Evolutionary conservation across 2,888 invertebrate species (phyloP).

Genomic region (Pediacus dermestoides): DNA sequence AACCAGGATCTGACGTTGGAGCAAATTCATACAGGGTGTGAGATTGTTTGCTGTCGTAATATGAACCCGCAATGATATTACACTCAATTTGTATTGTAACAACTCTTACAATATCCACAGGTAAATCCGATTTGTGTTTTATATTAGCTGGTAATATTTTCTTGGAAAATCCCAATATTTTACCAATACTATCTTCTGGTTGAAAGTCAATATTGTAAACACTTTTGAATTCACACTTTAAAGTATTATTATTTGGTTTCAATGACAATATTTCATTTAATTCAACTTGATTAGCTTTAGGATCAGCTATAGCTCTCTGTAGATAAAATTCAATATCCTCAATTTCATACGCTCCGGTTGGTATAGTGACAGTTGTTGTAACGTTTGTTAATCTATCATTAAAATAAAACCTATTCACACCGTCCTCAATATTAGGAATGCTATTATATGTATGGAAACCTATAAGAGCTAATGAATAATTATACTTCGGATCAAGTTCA

Average conservation of each 20-base stretch:
- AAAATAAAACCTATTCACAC: conserved; percentile 14
- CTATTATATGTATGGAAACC: conserved; percentile 15
- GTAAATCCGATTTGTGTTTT: conserved; percentile 4
- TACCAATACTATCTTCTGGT: conserved; percentile 1
- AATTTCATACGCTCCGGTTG: conserved; percentile 9
- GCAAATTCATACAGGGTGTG: conserved; percentile 2
- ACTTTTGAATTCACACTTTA: conserved; percentile 1
- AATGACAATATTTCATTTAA: conserved; percentile 3
- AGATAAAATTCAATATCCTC: conserved; percentile 6
- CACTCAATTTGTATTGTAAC: conserved; percentile 1
- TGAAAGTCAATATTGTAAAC: conserved; percentile 1
- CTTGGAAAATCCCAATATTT: neutral
- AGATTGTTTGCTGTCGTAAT: neutral
- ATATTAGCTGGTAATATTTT: neutral
- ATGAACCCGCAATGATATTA: conserved; percentile 1
- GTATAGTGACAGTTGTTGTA: neutral
- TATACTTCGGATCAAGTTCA: conserved; percentile 10
- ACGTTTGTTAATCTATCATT: neutral
- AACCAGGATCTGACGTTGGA: neutral
- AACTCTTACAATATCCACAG: conserved; percentile 3
- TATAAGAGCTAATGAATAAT: conserved; percentile 14
- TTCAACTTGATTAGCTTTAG: too few species aligned
- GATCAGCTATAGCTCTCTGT: neutral
- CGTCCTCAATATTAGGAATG: conserved; percentile 13
- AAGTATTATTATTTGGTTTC: conserved; percentile 4